Evolutionary conservation across 2,888 invertebrate genomes (phyloP), one percentile per base, ranked within the genome.

Genomic region (Ophioninae sp.): DNA sequence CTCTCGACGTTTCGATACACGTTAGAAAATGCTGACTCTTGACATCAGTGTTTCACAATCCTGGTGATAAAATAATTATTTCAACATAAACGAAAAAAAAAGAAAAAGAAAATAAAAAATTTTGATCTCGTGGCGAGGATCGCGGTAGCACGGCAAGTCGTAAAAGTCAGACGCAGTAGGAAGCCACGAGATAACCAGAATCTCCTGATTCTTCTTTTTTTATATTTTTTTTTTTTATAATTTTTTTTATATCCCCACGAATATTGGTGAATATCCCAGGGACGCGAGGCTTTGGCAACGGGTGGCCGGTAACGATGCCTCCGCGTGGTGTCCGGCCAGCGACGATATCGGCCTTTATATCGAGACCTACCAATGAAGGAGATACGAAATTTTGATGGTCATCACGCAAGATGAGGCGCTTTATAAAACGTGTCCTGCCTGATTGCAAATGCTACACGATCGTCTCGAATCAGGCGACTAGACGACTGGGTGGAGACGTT

Each of bases 101-200:
- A 72, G 39, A 37, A 62, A 50, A 50, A 30, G 41, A 50, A 80
- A 61, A 39, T 8, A 64, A 37, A 50, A 23, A 10, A 41, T 57
- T 17, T 37, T 56, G 57, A 10, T 10, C 30, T 23, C 37, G 44
- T 13, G n/a, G 44, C 1, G 39, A 56, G 64, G 23, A 75, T 70
- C 6, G 68, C 80, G 75, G 75, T 80, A 80, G 80, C 69, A 10
- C 6, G 44, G 13, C 8, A 57, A 50, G 56, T 75, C 80, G 69
- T 80, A 80, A 80, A 80, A 80, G 37, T 13, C 50, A 17, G 68
- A 23, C 73, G 17, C 61, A 57, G 41, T 62, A 21, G 69, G 72
- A 72, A 57, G 30, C 50, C 74, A 30, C 70, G 65, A 21, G 44
- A 44, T 67, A 76, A 74, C 67, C 37, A 65, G 76, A 81, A 81